Evolutionary conservation across 2,113 vertebrate genomes (phyloP).

Genomic region (Tychaedon coryphoeus): DNA sequence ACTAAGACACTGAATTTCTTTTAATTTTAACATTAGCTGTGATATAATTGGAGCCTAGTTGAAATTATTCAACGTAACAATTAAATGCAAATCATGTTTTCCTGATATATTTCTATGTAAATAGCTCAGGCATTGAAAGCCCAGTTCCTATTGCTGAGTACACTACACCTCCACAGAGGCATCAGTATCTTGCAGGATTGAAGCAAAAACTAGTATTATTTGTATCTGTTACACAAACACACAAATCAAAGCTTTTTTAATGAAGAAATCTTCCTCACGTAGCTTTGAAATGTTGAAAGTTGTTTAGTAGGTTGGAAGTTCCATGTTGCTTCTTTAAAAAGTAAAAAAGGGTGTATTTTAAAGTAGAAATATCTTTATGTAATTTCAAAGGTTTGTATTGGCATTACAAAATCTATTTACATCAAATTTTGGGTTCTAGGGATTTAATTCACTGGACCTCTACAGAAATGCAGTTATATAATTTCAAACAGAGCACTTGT

Average conservation of each 20-base stretch:
- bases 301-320: not conserved
- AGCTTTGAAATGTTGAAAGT: not conserved
- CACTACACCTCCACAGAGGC: not conserved
- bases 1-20: not conserved
- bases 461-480: not conserved
- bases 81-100: not conserved
- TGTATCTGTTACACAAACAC: slow-evolving; percentile 14
- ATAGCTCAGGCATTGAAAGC: not conserved
- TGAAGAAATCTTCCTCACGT: not conserved
- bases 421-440: not conserved
- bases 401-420: not conserved
- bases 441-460: not conserved
- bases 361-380: not conserved
- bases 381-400: not conserved
- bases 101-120: not conserved
- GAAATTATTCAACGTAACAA: not conserved
- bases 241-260: slow-evolving; percentile 25
- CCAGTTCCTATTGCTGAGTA: not conserved
- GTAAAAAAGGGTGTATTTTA: not conserved
- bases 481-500: not conserved
- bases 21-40: not conserved
- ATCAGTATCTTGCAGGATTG: not conserved
- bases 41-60: not conserved
- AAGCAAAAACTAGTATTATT: not conserved
- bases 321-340: not conserved